A percentile compares a stretch with the other conserved stretches of the same genome.
These are phyloP conservation scores for Choloepus hoffmanni DNA, from an alignment of 2,113 vertebrate genomes.

Conservation along the genomic window DNA sequence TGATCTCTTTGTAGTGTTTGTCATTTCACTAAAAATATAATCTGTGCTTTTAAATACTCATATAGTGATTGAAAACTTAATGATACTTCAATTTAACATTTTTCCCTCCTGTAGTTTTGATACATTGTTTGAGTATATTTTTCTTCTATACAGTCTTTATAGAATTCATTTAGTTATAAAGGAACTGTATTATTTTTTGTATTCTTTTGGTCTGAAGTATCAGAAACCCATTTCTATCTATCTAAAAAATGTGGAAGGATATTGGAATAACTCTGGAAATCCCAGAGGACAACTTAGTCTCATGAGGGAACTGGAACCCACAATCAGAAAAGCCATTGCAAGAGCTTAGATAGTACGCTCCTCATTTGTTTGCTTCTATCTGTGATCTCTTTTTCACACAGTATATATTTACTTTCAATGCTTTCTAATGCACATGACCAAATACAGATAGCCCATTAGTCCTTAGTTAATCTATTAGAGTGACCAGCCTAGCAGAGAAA, in stretches of 20 bases:
- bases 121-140: neutral
- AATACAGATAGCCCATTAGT: neutral
- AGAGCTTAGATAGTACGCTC: neutral
- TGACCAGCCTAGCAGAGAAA: neutral
- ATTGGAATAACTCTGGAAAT: neutral
- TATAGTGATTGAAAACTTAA: neutral
- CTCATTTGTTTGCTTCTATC: neutral
- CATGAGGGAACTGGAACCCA: neutral
- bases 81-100: neutral
- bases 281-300: neutral
- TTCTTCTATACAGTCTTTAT: neutral
- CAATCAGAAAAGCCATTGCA: neutral
- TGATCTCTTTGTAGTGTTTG: neutral
- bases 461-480: neutral
- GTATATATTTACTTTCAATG: neutral
- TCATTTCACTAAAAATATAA: conserved; percentile 22
- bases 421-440: neutral
- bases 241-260: conserved; percentile 21
- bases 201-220: neutral
- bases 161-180: conserved; percentile 5
- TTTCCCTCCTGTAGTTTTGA: neutral
- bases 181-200: neutral
- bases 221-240: neutral
- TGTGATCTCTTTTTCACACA: neutral
- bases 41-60: neutral